phyloP scores from a whole-genome alignment of 2,888 invertebrate species.

The Brachylomia viminalis region DNA sequence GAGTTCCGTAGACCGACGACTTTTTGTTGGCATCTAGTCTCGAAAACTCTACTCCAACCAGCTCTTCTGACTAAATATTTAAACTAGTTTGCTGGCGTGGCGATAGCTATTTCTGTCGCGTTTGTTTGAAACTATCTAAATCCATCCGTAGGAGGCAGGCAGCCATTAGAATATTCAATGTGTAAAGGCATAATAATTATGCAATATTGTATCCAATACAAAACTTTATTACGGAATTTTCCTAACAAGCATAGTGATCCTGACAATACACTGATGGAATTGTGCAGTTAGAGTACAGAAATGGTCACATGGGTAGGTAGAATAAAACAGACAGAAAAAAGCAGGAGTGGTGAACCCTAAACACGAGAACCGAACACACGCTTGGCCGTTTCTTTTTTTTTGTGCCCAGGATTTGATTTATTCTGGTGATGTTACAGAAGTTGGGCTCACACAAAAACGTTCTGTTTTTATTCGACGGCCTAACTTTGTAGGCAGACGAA shows the following conservation, averaged over 20 bases:
- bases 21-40: not conserved
- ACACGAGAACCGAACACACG: constrained; percentile 9
- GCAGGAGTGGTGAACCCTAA: not conserved
- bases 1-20: constrained; percentile 9
- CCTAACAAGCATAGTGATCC: not conserved
- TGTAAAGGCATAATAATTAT: not conserved
- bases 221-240: not conserved
- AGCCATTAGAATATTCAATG: not conserved
- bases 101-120: not conserved
- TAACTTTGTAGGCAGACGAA: constrained; percentile 11
- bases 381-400: constrained; percentile 42
- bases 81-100: not conserved
- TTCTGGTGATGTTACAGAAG: constrained; percentile 55
- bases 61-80: not conserved
- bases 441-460: constrained; percentile 42
- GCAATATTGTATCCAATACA: not conserved
- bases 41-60: not conserved
- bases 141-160: not conserved
- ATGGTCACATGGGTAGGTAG: too few relatives aligned
- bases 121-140: constrained; percentile 4
- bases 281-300: not conserved
- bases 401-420: constrained; percentile 57
- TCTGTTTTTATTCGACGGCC: constrained; percentile 24
- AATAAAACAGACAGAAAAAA: not conserved
- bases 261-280: not conserved